Evolutionary conservation across 2,113 vertebrate genomes (phyloP).

Genomic region (Cygnus buccinator): DNA sequence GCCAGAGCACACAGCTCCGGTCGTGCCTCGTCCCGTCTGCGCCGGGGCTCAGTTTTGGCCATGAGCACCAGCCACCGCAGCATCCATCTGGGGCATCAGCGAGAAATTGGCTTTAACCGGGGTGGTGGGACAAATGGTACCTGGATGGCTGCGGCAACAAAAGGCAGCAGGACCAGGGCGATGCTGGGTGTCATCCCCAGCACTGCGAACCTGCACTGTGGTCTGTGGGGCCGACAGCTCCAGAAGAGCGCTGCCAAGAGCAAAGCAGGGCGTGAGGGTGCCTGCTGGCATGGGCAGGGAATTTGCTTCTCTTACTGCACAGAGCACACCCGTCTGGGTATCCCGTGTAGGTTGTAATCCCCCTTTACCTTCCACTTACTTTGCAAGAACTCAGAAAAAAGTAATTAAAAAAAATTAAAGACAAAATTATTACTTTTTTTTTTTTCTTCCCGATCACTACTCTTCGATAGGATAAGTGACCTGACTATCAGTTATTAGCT

Average conservation of each 20-base stretch:
- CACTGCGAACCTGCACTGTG: neutral
- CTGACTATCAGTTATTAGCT: too few relatives aligned
- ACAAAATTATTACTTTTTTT: neutral
- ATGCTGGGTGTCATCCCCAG: neutral
- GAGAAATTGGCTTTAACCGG: fast-evolving
- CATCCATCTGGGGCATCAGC: neutral
- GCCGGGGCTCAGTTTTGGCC: neutral
- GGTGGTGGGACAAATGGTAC: neutral
- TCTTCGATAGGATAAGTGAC: neutral
- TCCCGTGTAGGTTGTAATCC: neutral
- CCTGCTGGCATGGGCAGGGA: neutral
- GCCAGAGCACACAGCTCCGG: neutral
- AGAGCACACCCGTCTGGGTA: neutral
- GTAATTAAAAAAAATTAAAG: neutral
- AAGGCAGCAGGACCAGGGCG: neutral
- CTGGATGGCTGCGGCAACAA: neutral
- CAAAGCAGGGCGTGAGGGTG: neutral
- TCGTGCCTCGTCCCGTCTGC: neutral
- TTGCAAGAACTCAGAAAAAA: neutral
- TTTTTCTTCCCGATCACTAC: neutral
- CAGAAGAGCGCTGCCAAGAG: neutral
- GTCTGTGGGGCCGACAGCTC: neutral
- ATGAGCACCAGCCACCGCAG: neutral
- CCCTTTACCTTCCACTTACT: neutral
- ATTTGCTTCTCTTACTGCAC: neutral